Evolutionary conservation across 2,888 invertebrate genomes (phyloP).

Genomic region (Caenorhabditis becei): DNA sequence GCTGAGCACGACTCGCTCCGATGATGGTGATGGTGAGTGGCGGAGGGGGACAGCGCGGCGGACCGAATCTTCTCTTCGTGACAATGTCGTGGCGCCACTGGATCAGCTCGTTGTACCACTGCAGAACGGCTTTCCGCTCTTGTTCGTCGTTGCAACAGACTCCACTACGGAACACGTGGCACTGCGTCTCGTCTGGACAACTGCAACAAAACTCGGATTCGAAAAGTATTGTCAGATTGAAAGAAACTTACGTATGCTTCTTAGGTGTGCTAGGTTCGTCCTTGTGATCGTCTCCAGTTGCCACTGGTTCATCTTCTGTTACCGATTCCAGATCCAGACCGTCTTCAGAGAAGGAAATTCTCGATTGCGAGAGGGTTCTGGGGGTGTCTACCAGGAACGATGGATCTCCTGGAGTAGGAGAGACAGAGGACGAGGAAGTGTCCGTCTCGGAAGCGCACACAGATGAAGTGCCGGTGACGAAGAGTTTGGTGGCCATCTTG

Average conservation of each 20-base stretch:
- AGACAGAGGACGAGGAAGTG: not conserved
- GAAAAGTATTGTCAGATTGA: not conserved
- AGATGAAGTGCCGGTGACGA: not conserved
- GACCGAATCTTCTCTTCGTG: constrained; percentile 46
- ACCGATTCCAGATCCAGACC: not conserved
- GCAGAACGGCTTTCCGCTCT: constrained; percentile 27
- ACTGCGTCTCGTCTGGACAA: constrained; percentile 51
- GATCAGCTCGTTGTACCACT: constrained; percentile 56
- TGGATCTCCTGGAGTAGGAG: not conserved
- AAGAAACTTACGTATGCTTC: constrained; percentile 15
- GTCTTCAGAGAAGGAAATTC: constrained; percentile 12
- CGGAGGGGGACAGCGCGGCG: constrained; percentile 53
- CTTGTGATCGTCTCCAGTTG: too few relatives aligned
- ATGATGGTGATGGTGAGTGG: constrained; percentile 55
- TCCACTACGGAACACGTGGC: constrained; percentile 29
- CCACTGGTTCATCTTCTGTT: too few relatives aligned
- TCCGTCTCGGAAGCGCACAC: constrained; percentile 5
- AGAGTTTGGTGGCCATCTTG: constrained; percentile 21
- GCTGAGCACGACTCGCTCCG: constrained; percentile 51
- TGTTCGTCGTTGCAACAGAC: constrained; percentile 25
- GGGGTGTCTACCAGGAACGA: constrained; percentile 31
- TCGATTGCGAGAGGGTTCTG: constrained; percentile 28
- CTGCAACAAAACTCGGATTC: constrained; percentile 50
- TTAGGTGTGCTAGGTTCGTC: constrained; percentile 12
- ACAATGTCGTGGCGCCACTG: constrained; percentile 60